Evolutionary conservation across 2,888 invertebrate species (phyloP).

Genomic region (Thymelicus lineola): DNA sequence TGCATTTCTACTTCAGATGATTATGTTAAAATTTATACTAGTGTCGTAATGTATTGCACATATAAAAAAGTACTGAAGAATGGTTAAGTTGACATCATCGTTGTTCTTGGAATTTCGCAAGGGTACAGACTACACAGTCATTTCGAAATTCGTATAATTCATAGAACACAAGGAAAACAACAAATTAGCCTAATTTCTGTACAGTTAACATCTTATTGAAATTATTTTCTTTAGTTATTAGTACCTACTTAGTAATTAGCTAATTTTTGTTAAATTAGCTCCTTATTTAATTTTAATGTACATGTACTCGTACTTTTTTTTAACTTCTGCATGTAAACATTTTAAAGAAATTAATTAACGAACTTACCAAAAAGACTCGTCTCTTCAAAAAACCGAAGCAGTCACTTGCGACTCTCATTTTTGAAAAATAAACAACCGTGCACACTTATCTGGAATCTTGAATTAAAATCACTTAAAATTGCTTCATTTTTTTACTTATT

Average conservation of each 20-base stretch:
- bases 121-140: background rate
- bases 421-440: conserved; percentile 36
- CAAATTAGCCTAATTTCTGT: background rate
- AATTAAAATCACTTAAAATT: conserved; percentile 14
- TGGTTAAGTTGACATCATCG: conserved; percentile 60
- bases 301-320: too few species aligned
- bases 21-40: conserved; percentile 15
- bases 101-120: conserved; percentile 58
- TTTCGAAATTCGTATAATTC: conserved; percentile 10
- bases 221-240: too few species aligned
- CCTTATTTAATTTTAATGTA: too few species aligned
- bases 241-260: too few species aligned
- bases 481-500: conserved; percentile 21
- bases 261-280: too few species aligned
- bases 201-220: too few species aligned
- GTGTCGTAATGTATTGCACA: conserved; percentile 42
- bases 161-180: background rate
- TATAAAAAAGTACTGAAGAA: conserved; percentile 30
- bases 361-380: conserved; percentile 71
- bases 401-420: conserved; percentile 54
- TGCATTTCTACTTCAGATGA: conserved; percentile 39
- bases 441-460: conserved; percentile 10
- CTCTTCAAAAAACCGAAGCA: conserved; percentile 58
- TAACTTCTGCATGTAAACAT: too few species aligned
- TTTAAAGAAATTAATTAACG: background rate